Percentiles rank a stretch among this genome's conserved stretches.
Evolutionary conservation across 2,888 invertebrate genomes (phyloP).

Genomic region (Tanytarsus gracilentus): DNA sequence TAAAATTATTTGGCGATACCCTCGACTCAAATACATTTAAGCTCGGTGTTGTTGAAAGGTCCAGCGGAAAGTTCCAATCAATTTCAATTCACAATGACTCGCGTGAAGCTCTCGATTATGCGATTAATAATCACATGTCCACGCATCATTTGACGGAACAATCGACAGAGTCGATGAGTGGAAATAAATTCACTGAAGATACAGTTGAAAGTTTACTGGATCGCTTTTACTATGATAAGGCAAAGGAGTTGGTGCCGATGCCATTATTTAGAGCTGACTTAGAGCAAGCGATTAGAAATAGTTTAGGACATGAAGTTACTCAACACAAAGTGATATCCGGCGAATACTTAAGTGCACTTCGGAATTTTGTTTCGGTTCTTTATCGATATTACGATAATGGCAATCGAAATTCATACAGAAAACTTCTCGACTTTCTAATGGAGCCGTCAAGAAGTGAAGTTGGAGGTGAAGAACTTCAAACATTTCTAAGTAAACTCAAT

Average conservation of each 20-base stretch:
- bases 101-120: neutral
- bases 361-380: slow-evolving; percentile 62
- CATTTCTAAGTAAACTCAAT: slow-evolving; percentile 51
- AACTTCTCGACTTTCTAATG: slow-evolving; percentile 48
- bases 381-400: slow-evolving; percentile 72
- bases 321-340: slow-evolving; percentile 58
- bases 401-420: slow-evolving; percentile 55
- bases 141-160: neutral
- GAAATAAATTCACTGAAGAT: neutral
- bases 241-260: neutral
- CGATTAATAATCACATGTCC: neutral
- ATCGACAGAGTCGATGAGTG: neutral
- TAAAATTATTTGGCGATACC: neutral
- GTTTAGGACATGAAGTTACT: slow-evolving; percentile 75
- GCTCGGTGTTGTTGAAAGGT: neutral
- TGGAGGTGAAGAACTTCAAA: slow-evolving; percentile 52
- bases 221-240: slow-evolving; percentile 11
- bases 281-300: slow-evolving; percentile 75
- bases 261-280: slow-evolving; percentile 70
- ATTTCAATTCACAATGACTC: neutral
- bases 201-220: neutral
- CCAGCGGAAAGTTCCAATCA: neutral
- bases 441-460: slow-evolving; percentile 44
- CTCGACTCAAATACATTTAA: neutral
- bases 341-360: slow-evolving; percentile 62